Evolutionary conservation across 2,888 invertebrate genomes (phyloP).

Genomic region (Xanthia togata): DNA sequence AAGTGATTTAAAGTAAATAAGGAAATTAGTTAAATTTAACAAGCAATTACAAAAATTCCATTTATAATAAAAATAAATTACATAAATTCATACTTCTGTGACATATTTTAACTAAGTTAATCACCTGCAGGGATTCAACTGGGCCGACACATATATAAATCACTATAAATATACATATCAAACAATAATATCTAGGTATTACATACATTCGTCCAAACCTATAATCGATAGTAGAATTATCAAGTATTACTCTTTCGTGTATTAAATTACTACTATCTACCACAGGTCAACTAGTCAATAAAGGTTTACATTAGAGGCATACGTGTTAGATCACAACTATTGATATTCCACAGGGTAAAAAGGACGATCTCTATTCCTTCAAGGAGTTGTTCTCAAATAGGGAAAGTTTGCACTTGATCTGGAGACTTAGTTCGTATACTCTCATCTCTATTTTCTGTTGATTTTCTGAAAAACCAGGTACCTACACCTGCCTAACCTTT

Average conservation of each 20-base stretch:
- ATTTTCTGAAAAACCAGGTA: too few species aligned
- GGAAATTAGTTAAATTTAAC: background rate
- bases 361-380: background rate
- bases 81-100: background rate
- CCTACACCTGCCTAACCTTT: too few species aligned
- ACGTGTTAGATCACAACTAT: background rate
- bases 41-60: conserved; percentile 14
- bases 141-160: conserved; percentile 26
- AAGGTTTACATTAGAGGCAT: background rate
- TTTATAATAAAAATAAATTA: conserved; percentile 3
- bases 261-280: conserved; percentile 63
- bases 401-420: background rate
- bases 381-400: background rate
- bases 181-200: conserved; percentile 52
- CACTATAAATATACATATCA: conserved; percentile 54
- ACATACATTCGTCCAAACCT: conserved; percentile 25
- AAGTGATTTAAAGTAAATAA: background rate
- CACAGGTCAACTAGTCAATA: conserved; percentile 51
- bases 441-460: background rate
- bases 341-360: background rate
- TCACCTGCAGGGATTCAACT: conserved; percentile 11
- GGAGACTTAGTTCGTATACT: background rate
- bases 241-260: conserved; percentile 48
- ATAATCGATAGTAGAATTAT: conserved; percentile 52
- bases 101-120: conserved; percentile 18